A percentile compares a stretch with the other conserved stretches of the same genome.
Conservation (phyloP, 1,140 invertebrate species). For the Mesaphorura yosii region DNA sequence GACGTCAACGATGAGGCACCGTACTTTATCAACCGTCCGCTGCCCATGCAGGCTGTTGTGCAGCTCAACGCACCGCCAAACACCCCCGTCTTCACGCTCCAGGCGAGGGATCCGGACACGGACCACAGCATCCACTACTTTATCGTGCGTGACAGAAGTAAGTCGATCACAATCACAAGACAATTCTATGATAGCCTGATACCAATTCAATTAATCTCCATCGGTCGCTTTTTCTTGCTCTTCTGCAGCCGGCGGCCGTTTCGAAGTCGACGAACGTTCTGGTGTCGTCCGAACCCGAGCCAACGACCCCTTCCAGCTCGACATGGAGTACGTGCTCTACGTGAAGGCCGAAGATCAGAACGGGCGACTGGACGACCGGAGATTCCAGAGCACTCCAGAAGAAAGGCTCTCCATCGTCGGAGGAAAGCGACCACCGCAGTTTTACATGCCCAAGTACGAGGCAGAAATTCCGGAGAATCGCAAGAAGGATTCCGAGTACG, state of each 20-base stretch:
- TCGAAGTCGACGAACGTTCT: slow-evolving; percentile 82
- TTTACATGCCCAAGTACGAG: slow-evolving; percentile 84
- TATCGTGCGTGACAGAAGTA: slow-evolving; percentile 76
- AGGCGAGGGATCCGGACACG: slow-evolving; percentile 86
- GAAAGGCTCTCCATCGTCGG: slow-evolving; percentile 83
- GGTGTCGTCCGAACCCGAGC: slow-evolving; percentile 84
- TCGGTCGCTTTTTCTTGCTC: slow-evolving; percentile 11
- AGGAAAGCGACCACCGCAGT: slow-evolving; percentile 83
- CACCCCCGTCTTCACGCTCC: slow-evolving; percentile 87
- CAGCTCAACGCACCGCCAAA: slow-evolving; percentile 87
- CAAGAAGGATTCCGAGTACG: slow-evolving; percentile 90
- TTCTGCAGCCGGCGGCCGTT: slow-evolving; percentile 52
- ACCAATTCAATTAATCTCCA: slow-evolving; percentile 6
- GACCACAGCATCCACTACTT: slow-evolving; percentile 93
- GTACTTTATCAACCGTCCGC: slow-evolving; percentile 86
- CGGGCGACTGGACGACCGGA: slow-evolving; percentile 71
- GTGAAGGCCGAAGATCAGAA: slow-evolving; percentile 93
- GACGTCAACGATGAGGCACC: slow-evolving; percentile 93
- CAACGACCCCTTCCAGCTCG: slow-evolving; percentile 80
- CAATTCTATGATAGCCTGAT: background rate
- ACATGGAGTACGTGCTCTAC: slow-evolving; percentile 92
- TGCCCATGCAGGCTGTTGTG: slow-evolving; percentile 92
- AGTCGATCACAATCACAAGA: slow-evolving; percentile 29
- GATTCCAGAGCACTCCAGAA: slow-evolving; percentile 80
- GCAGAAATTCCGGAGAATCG: slow-evolving; percentile 91